phyloP scores from a whole-genome alignment of 2,113 vertebrate genomes.

The Centropus unirufus region DNA sequence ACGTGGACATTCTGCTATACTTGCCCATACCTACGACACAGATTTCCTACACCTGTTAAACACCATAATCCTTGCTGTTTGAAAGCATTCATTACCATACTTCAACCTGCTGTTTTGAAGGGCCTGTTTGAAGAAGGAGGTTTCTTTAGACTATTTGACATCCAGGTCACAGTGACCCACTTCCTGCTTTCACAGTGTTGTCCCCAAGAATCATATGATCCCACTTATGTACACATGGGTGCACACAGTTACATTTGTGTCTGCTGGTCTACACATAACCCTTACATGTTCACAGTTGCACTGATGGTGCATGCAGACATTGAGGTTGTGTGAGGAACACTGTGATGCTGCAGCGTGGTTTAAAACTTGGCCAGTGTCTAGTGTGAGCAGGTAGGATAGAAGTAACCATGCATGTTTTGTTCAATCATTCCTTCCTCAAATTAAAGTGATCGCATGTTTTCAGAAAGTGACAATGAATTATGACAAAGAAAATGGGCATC shows the following conservation, averaged over 20 bases:
- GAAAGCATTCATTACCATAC: background rate
- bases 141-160: background rate
- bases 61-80: background rate
- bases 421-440: background rate
- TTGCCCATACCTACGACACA: background rate
- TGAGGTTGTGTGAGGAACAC: background rate
- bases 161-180: slow-evolving; percentile 35
- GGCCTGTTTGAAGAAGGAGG: background rate
- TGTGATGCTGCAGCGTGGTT: background rate
- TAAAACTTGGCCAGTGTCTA: background rate
- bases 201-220: slow-evolving; percentile 17
- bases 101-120: background rate
- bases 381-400: background rate
- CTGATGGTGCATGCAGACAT: background rate
- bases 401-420: background rate
- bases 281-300: background rate
- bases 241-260: background rate
- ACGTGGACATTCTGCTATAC: background rate
- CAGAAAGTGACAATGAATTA: background rate
- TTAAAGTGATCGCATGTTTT: background rate
- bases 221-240: background rate
- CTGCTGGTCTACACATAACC: background rate
- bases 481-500: background rate
- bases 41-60: background rate
- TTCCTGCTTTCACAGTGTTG: slow-evolving; percentile 16